Evolutionary conservation across 2,797 vertebrate genomes (phyloP).

Genomic region (Heliangelus exortis): DNA sequence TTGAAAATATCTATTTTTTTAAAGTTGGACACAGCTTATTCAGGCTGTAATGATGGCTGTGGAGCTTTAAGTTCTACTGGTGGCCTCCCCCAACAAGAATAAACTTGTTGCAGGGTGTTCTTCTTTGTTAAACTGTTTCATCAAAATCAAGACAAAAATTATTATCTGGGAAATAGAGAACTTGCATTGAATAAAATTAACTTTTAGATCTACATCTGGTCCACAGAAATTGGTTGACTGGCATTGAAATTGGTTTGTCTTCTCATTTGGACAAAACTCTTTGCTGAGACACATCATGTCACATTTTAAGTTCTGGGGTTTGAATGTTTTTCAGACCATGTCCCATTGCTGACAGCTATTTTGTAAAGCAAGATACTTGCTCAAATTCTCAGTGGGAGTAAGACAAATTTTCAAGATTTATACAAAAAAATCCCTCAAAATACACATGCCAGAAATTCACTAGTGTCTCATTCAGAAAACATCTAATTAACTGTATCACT

Average conservation of each 20-base stretch:
- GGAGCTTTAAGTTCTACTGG: not conserved
- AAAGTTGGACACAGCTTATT: not conserved
- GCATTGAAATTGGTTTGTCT: constrained; percentile 30
- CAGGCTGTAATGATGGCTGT: not conserved
- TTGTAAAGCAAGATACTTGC: constrained; percentile 68
- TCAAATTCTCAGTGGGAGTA: constrained; percentile 73
- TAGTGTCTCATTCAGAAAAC: constrained; percentile 78
- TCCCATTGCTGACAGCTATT: constrained; percentile 47
- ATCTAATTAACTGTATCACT: constrained; percentile 80
- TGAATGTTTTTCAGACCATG: not conserved
- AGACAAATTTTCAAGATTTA: constrained; percentile 77
- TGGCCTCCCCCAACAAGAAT: not conserved
- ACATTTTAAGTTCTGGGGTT: not conserved
- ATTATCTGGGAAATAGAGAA: constrained; percentile 21
- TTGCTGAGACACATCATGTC: constrained; percentile 39
- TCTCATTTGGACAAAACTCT: constrained; percentile 47
- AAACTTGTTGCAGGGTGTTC: not conserved
- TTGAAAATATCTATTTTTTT: not conserved
- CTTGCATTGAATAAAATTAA: constrained; percentile 14
- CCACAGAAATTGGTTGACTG: constrained; percentile 48
- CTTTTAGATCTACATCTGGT: constrained; percentile 67
- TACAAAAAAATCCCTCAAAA: constrained; percentile 73
- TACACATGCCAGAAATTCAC: constrained; percentile 78
- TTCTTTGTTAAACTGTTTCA: not conserved
- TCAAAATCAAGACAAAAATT: constrained; percentile 13